Evolutionary conservation across 2,888 invertebrate genomes (phyloP).

Genomic region (Phaedon cochleariae): DNA sequence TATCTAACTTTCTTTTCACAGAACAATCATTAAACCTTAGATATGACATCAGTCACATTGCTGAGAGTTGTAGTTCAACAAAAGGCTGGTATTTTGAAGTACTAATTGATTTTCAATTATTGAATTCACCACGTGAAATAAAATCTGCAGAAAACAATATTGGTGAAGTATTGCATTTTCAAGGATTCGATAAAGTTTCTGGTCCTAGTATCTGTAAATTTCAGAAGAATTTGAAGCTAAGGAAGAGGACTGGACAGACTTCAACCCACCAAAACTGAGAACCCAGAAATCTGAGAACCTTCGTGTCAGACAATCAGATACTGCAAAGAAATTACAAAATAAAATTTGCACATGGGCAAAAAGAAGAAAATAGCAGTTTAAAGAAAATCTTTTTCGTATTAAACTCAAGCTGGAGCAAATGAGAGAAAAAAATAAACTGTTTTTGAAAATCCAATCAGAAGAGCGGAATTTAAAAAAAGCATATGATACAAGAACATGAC

Average conservation of each 20-base stretch:
- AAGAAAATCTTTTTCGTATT: constrained; percentile 9
- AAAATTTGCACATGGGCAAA: constrained; percentile 16
- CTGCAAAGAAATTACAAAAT: constrained; percentile 9
- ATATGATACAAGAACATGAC: constrained; percentile 3
- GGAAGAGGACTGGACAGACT: constrained; percentile 8
- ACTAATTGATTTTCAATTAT: too few species aligned
- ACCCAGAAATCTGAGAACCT: constrained; percentile 14
- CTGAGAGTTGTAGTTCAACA: too few species aligned
- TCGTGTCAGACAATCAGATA: constrained; percentile 13
- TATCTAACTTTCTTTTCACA: too few species aligned
- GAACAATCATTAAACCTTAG: too few species aligned
- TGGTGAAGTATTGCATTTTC: too few species aligned
- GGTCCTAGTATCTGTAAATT: too few species aligned
- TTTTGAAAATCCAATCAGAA: constrained; percentile 7
- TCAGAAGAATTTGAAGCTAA: too few species aligned
- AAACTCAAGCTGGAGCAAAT: constrained; percentile 10
- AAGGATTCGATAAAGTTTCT: too few species aligned
- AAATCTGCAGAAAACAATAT: too few species aligned
- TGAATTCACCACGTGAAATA: too few species aligned
- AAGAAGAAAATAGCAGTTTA: constrained; percentile 4
- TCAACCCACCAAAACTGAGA: background rate
- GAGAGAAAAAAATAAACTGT: constrained; percentile 16
- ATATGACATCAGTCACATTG: too few species aligned
- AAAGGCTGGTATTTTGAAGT: too few species aligned
- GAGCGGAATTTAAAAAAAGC: constrained; percentile 12